These are phyloP conservation scores for Pachyramphus minor DNA, from an alignment of 2,113 vertebrate species.

Conservation along the genomic window DNA sequence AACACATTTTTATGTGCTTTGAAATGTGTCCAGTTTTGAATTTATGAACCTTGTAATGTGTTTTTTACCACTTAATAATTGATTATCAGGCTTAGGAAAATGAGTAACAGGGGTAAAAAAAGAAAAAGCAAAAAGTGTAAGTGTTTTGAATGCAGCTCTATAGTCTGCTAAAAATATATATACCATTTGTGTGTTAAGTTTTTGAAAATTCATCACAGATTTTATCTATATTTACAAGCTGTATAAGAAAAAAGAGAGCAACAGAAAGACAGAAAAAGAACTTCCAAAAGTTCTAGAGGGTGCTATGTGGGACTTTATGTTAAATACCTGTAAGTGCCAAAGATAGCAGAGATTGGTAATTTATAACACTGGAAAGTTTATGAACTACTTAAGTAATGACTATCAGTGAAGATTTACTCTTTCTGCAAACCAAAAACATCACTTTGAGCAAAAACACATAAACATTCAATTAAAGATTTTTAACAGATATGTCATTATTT, in stretches of 20 bases:
- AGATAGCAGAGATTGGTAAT: not conserved
- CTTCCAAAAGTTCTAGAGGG: not conserved
- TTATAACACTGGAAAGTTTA: not conserved
- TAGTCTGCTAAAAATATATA: not conserved
- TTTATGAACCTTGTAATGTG: not conserved
- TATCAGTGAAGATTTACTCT: not conserved
- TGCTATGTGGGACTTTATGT: not conserved
- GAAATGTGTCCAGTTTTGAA: not conserved
- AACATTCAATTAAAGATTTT: not conserved
- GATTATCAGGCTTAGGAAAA: not conserved
- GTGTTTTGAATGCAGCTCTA: rapidly evolving
- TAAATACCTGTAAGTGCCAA: not conserved
- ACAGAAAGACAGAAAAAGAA: not conserved
- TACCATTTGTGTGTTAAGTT: not conserved
- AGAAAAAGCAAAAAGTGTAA: not conserved
- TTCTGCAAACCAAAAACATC: not conserved
- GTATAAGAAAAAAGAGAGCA: not conserved
- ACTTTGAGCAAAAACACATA: not conserved
- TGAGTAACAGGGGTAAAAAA: too few relatives aligned
- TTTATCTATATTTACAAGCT: not conserved
- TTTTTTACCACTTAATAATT: not conserved
- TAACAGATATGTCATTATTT: not conserved
- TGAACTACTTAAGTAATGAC: not conserved
- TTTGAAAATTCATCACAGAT: not conserved
- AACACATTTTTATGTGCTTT: not conserved